Evolutionary conservation across 2,888 invertebrate species (phyloP), one percentile per base, ranked within the genome.

Genomic region (Lithophane leautieri): DNA sequence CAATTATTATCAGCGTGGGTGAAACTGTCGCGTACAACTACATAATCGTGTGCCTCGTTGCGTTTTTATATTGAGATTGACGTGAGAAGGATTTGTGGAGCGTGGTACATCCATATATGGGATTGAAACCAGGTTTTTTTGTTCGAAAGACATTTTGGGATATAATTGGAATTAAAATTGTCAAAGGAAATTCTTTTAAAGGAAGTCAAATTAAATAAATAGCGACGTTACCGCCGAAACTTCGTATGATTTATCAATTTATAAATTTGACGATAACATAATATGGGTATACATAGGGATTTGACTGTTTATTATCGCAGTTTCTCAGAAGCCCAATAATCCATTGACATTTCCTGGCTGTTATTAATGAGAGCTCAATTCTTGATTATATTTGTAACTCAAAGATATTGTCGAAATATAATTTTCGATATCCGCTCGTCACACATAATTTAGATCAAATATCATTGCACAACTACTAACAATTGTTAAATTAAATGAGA

Each of bases 31-130:
- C 84, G 78, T 82, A 90, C 86, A 90, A 94, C 93, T 93, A 92
- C 89, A 91, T 93, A 94, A 95, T 94, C 91, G 91, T 89, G 87
- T 86, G 87, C 89, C 93, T 93, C 86, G 93, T 92, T 93, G 91
- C 86, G 88, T 91, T 93, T 94, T 93, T 87, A 91, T 92, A 95
- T 96, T 94, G 91, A 93, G 95, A 96, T 93, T 95, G 96, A 95
- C 94, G 93, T 95, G 95, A 92, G 95, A 95, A 94, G 91, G 84
- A 73, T 74, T 79, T 83, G 76, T 86, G 86, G 80, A 67, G 54
- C 65, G 83, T 84, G 72, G 70, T 74, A 9, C 9, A 82, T 76
- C 82, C 73, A 79, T 84, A 77, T 68, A 76, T 83, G 87, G 88
- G 86, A 69, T 66, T 50, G 22, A n/a, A 22, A 14, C 1, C 7